Base-by-base conservation (phyloP, 1,140 invertebrate genomes). In the Melitaea cinxia region DNA sequence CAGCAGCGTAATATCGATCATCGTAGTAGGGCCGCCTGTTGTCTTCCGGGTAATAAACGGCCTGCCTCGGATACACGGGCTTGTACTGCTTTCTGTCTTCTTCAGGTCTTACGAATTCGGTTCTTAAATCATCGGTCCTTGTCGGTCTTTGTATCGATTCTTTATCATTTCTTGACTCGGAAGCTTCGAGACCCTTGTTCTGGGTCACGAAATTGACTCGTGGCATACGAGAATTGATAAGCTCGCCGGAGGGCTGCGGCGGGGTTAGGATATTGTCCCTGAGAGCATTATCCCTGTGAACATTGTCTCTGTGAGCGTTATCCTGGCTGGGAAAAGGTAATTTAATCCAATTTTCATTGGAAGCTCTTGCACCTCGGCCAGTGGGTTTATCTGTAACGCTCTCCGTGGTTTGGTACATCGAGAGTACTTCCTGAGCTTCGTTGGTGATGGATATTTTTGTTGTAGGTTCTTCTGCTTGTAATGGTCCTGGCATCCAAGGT, bases 291-390 rank as follows among this genome's bases (percentile, higher is more conserved):
- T 84, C 83, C 9, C n/a, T n/a, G n/a, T n/a, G n/a, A n/a, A n/a
- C n/a, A n/a, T n/a, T n/a, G 56, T 79, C 81, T 74, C 74, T 80
- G 39, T 53, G 66, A 2, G 81, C 83, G 3, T 47, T 23, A 28
- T 84, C 83, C 9, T 64, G 82, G 45, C 72, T 75, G 12, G 89
- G 84, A 45, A 77, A 86, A 9, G 91, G 91, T 0, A 92, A 66
- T 77, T 92, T 92, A 17, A 92, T 82, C 91, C 91, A 92, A 67
- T 91, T 91, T 57, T 91, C 91, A 21, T 91, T 89, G 14, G 88
- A 91, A 2, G 88, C 89, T 72, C 90, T 85, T 0, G 88, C 88
- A 23, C 88, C 91, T 57, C 91, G 68, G 0, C 91, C 88, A 7
- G 83, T 91, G 10, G 85, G 89, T 64, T 84, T 91, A 33, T 92